phyloP scores from a whole-genome alignment of 2,888 invertebrate genomes.

The Nebria brevicollis region DNA sequence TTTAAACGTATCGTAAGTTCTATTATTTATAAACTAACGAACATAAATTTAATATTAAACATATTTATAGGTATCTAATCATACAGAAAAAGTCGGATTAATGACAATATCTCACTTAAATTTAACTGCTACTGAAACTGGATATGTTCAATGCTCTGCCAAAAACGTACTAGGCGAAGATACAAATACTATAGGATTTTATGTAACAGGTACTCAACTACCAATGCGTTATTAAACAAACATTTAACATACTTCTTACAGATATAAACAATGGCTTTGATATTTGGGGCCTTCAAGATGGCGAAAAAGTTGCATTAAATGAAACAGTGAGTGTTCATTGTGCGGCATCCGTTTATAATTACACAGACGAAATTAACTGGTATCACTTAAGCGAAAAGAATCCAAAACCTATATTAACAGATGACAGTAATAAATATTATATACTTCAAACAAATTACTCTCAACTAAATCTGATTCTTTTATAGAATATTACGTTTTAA shows the following conservation, averaged over 20 bases:
- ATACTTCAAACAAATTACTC: neutral
- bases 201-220: slow-evolving; percentile 52
- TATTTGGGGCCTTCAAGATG: slow-evolving; percentile 61
- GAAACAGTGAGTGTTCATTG: slow-evolving; percentile 69
- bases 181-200: slow-evolving; percentile 50
- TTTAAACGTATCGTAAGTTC: slow-evolving; percentile 49
- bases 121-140: slow-evolving; percentile 61
- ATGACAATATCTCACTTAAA: slow-evolving; percentile 57
- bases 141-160: slow-evolving; percentile 63
- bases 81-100: slow-evolving; percentile 47
- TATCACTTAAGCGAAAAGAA: slow-evolving; percentile 48
- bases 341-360: slow-evolving; percentile 68
- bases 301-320: slow-evolving; percentile 63
- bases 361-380: slow-evolving; percentile 67
- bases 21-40: neutral
- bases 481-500: slow-evolving; percentile 40
- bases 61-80: neutral
- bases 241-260: slow-evolving; percentile 52
- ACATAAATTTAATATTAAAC: neutral
- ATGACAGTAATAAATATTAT: neutral
- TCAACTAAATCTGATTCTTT: neutral
- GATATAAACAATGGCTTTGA: slow-evolving; percentile 64
- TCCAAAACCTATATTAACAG: neutral
- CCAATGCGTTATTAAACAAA: neutral
- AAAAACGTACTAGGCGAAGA: slow-evolving; percentile 60